These are phyloP conservation scores for Caracal caracal DNA, from an alignment of 2,113 vertebrate species.

Conservation along the genomic window DNA sequence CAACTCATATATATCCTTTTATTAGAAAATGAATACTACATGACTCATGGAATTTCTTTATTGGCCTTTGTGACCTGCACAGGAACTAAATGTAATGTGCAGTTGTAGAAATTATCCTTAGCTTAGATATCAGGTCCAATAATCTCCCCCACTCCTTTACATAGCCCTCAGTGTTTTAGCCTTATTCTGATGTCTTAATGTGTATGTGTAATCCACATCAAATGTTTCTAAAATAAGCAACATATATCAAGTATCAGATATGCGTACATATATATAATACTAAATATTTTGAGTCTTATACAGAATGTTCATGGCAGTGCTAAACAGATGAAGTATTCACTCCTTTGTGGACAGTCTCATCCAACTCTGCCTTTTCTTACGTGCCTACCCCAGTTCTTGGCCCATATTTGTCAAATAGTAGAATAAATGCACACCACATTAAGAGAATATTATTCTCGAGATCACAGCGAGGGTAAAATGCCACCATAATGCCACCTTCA, in stretches of 20 bases:
- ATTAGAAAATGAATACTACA: slow-evolving; percentile 77
- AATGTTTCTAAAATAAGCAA: slow-evolving; percentile 39
- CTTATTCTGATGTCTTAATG: slow-evolving; percentile 41
- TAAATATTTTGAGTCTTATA: background rate
- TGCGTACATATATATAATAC: background rate
- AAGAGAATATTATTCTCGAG: background rate
- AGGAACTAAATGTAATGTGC: slow-evolving; percentile 71
- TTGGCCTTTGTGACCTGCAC: slow-evolving; percentile 69
- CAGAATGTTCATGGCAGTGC: background rate
- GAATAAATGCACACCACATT: background rate
- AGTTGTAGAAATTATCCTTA: slow-evolving; percentile 62
- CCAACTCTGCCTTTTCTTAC: background rate
- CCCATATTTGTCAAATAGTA: background rate
- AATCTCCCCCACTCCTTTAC: slow-evolving; percentile 3
- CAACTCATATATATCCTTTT: slow-evolving; percentile 56
- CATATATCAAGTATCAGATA: background rate
- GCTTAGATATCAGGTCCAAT: slow-evolving; percentile 50
- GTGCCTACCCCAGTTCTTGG: background rate
- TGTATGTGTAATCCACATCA: background rate
- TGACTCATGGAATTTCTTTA: slow-evolving; percentile 71
- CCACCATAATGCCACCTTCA: background rate
- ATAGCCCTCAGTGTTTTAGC: slow-evolving; percentile 30
- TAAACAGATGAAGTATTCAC: background rate
- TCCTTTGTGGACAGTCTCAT: background rate
- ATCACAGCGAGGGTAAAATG: background rate